phyloP scores from a whole-genome alignment of 2,797 vertebrate genomes.

The Micrastur ruficollis region DNA sequence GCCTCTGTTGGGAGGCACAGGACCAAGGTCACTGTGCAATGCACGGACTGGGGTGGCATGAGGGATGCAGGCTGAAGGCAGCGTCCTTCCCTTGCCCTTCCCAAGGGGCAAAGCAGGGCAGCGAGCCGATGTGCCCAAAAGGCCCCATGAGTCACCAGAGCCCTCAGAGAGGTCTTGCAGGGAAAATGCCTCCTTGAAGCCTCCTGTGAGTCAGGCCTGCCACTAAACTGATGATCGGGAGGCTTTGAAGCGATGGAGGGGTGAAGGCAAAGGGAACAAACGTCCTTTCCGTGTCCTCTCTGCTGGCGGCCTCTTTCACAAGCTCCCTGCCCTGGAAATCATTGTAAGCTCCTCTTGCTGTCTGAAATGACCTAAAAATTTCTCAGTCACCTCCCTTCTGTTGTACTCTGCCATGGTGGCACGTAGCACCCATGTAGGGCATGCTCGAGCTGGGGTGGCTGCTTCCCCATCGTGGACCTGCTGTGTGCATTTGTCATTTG shows the following conservation, averaged over 20 bases:
- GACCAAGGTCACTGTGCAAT: fast-evolving
- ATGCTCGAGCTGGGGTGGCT: not conserved
- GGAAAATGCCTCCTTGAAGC: not conserved
- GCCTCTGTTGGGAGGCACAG: not conserved
- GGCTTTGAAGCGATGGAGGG: not conserved
- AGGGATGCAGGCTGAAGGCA: not conserved
- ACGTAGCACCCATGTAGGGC: fast-evolving
- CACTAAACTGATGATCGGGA: not conserved
- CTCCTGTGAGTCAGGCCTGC: not conserved
- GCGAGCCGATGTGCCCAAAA: not conserved
- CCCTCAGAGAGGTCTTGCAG: fast-evolving
- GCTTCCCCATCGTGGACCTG: not conserved
- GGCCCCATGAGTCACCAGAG: not conserved
- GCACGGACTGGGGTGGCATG: fast-evolving
- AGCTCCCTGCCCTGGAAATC: not conserved
- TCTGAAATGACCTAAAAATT: not conserved
- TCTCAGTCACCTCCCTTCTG: not conserved
- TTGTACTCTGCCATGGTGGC: fast-evolving
- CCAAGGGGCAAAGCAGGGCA: not conserved
- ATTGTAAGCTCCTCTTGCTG: not conserved
- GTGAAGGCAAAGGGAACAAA: not conserved
- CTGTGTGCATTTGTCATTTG: not conserved
- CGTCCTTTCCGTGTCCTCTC: not conserved
- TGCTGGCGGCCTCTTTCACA: not conserved
- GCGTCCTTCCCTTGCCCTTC: not conserved